phyloP scores from a whole-genome alignment of 1,140 invertebrate genomes.

The Samia ricini region DNA sequence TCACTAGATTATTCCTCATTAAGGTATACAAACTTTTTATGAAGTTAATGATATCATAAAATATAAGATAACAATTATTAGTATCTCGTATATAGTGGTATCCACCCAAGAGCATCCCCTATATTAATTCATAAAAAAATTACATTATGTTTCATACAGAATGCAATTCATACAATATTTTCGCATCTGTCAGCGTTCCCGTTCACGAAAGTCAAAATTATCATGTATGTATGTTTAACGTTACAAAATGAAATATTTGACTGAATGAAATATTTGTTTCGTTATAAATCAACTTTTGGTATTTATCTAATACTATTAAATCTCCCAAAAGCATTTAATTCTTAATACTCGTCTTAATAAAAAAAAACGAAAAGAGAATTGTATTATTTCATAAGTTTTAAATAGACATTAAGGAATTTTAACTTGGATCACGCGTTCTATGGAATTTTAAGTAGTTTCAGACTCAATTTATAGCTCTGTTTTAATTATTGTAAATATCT shows the following conservation, averaged over 20 bases:
- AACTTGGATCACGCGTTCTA: background rate
- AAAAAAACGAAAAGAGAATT: background rate
- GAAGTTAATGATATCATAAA: too few relatives aligned
- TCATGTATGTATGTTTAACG: too few relatives aligned
- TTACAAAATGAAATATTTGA: constrained; percentile 54
- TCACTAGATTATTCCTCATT: too few relatives aligned
- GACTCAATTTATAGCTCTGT: constrained; percentile 5
- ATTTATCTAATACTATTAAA: too few relatives aligned
- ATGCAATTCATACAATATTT: constrained; percentile 31
- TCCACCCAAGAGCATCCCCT: constrained; percentile 6
- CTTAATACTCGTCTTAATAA: background rate
- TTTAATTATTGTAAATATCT: background rate
- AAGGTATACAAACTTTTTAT: too few relatives aligned
- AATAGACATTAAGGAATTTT: background rate
- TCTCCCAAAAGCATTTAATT: too few relatives aligned
- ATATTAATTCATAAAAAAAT: constrained; percentile 7
- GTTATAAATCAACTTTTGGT: too few relatives aligned
- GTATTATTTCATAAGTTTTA: background rate
- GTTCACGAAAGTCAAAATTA: constrained; percentile 61
- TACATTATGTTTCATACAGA: constrained; percentile 2
- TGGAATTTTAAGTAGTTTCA: constrained; percentile 54
- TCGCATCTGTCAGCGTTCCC: constrained; percentile 49
- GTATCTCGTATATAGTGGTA: constrained; percentile 1
- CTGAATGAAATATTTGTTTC: constrained; percentile 51
- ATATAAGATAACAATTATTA: background rate